phyloP scores from a whole-genome alignment of 2,113 vertebrate genomes.

The Oxyura jamaicensis region DNA sequence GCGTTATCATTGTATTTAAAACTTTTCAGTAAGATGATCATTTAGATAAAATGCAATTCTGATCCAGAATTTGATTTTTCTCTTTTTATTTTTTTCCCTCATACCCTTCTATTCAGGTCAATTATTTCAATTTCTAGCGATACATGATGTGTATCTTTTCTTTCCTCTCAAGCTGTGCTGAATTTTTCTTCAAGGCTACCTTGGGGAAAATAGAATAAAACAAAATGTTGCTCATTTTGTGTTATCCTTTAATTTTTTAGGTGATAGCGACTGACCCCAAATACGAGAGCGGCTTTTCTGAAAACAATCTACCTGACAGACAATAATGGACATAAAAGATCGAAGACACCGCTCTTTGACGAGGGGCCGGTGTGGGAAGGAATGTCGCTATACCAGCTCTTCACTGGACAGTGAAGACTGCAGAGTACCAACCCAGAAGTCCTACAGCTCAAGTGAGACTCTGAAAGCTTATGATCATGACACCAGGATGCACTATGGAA shows the following conservation, averaged over 20 bases:
- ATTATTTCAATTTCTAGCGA: conserved; percentile 25
- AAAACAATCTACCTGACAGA: background rate
- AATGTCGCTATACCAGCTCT: conserved; percentile 91
- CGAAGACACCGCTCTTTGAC: conserved; percentile 91
- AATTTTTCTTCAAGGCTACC: background rate
- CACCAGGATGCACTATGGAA: conserved; percentile 91
- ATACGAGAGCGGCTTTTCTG: background rate
- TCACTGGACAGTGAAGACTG: conserved; percentile 92
- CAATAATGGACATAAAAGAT: conserved; percentile 92
- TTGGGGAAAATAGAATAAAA: background rate
- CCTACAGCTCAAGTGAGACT: conserved; percentile 96
- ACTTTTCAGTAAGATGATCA: conserved; percentile 16
- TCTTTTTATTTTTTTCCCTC: background rate
- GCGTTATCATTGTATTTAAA: background rate
- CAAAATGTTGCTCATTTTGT: background rate
- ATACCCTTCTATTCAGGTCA: background rate
- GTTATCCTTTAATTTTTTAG: conserved; percentile 47
- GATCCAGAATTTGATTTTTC: background rate
- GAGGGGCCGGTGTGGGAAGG: conserved; percentile 87
- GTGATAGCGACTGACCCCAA: conserved; percentile 35
- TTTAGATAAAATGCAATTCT: conserved; percentile 31
- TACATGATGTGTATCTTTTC: background rate
- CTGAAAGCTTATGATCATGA: conserved; percentile 96
- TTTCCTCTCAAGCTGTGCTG: rapidly evolving
- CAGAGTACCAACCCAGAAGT: conserved; percentile 95